Conservation (phyloP, 2,113 vertebrate genomes). For the Sceloporus undulatus region DNA sequence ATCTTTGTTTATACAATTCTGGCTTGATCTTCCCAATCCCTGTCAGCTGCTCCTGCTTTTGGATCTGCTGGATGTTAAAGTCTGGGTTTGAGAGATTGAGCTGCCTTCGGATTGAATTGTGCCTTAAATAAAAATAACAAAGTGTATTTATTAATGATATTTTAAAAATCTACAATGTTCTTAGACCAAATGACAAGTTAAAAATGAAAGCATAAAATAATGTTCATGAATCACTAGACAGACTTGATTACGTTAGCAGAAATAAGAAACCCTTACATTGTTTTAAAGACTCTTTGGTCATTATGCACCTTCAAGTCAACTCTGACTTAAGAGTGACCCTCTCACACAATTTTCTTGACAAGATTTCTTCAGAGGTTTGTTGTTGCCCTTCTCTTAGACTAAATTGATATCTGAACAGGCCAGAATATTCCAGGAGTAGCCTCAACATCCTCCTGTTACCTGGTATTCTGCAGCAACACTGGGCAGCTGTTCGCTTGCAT, state of each 20-base stretch:
- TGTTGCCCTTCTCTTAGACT: no score
- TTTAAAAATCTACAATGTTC: not conserved
- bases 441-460: no score
- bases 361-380: no score
- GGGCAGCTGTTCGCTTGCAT: no score
- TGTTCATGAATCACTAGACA: constrained; percentile 20
- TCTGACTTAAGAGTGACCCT: no score
- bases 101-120: constrained; percentile 92
- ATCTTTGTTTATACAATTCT: constrained; percentile 96
- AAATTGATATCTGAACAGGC: no score
- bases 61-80: constrained; percentile 96
- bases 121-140: constrained; percentile 80
- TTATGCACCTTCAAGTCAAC: no score
- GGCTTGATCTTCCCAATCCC: constrained; percentile 95
- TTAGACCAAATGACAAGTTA: not conserved
- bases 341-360: no score
- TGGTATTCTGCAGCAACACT: no score
- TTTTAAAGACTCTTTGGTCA: not conserved
- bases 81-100: constrained; percentile 97
- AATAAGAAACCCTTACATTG: not conserved
- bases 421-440: no score
- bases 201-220: not conserved
- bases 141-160: not conserved
- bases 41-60: constrained; percentile 95
- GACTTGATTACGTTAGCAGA: constrained; percentile 19